Evolutionary conservation across 2,113 vertebrate species (phyloP).

Genomic region (Rhea pennata): DNA sequence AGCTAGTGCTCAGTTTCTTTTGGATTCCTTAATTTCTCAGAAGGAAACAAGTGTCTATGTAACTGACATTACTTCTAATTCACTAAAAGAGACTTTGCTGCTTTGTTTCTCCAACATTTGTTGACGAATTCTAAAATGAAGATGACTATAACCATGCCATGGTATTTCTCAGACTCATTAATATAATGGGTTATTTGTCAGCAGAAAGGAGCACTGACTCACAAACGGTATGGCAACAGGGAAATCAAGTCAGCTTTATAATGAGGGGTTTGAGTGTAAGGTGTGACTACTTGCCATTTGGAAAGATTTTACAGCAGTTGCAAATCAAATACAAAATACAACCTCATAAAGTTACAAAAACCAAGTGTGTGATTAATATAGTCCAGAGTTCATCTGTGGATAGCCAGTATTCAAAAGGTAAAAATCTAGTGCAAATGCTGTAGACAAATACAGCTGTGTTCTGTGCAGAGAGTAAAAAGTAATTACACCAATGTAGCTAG

Average conservation of each 20-base stretch:
- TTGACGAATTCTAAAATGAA: neutral
- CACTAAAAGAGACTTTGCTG: neutral
- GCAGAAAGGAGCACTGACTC: constrained; percentile 2
- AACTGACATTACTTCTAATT: neutral
- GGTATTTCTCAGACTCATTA: neutral
- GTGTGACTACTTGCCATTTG: neutral
- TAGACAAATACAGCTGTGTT: neutral
- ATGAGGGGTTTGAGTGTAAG: neutral
- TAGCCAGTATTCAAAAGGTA: neutral
- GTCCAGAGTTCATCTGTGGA: neutral
- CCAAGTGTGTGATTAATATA: neutral
- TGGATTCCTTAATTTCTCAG: neutral
- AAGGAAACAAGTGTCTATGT: neutral
- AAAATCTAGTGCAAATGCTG: neutral
- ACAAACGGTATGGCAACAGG: neutral
- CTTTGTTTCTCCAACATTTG: neutral
- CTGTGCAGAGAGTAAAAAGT: neutral
- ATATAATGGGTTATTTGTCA: neutral
- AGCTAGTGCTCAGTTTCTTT: neutral
- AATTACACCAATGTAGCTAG: neutral
- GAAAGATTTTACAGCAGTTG: neutral
- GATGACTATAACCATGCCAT: neutral
- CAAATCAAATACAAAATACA: neutral
- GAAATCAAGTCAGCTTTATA: neutral
- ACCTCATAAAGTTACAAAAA: neutral